A percentile compares a stretch with the other conserved stretches of the same genome.
Conservation (phyloP, 92 coral and sea anemone species). For the Meandrina meandrites region DNA sequence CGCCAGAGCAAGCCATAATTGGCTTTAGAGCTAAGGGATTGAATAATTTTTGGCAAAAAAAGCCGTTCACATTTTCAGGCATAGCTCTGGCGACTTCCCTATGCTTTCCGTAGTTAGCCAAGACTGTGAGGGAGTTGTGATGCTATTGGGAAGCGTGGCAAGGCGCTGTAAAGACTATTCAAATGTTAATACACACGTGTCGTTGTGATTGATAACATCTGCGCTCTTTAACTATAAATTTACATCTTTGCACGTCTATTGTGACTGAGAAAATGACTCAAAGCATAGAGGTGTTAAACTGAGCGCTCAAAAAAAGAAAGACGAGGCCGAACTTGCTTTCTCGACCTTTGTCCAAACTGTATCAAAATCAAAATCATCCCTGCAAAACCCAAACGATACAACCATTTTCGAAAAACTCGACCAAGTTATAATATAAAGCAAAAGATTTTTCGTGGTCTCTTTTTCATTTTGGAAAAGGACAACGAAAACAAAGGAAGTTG, state of each 20-base stretch:
- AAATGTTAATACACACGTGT: slow-evolving; percentile 76
- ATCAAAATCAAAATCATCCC: not conserved
- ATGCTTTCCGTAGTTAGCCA: not conserved
- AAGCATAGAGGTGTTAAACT: slow-evolving; percentile 1
- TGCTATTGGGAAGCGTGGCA: slow-evolving; percentile 9
- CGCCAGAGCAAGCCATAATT: not conserved
- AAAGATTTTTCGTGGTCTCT: not conserved
- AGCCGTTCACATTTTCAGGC: not conserved
- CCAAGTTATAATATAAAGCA: not conserved
- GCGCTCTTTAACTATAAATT: slow-evolving; percentile 27
- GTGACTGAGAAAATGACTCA: not conserved
- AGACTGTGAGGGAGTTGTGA: not conserved
- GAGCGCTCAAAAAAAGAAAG: no score
- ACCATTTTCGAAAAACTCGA: not conserved
- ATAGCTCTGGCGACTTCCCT: not conserved
- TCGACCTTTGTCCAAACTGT: not conserved
- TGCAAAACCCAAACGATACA: not conserved
- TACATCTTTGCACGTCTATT: slow-evolving; percentile 30
- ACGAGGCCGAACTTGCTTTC: not conserved
- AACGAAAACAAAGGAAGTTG: slow-evolving; percentile 17
- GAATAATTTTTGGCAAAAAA: not conserved
- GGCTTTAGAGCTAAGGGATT: not conserved
- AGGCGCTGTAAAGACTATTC: slow-evolving; percentile 35
- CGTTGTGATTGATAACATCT: slow-evolving; percentile 36
- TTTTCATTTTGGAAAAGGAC: slow-evolving; percentile 8